Evolutionary conservation across 1,140 invertebrate genomes (phyloP).

Genomic region (Stenopsyche tienmushanensis): DNA sequence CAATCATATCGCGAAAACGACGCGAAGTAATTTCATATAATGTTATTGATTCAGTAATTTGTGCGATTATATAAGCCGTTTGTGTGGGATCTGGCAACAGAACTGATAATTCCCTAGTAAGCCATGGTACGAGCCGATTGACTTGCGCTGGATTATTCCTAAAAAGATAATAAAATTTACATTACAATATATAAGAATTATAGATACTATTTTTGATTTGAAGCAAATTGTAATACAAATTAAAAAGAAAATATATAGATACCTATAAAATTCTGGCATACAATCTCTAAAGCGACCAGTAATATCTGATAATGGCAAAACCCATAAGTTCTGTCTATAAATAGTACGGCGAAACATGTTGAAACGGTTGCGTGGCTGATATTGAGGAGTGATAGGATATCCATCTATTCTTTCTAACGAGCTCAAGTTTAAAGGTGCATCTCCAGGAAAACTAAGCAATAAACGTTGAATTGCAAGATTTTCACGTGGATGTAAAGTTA

Average conservation of each 20-base stretch:
- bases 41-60: conserved; percentile 70
- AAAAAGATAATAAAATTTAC: conserved; percentile 46
- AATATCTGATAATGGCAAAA: conserved; percentile 63
- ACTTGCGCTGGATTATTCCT: conserved; percentile 76
- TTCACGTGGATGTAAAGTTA: conserved; percentile 58
- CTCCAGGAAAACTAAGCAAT: conserved; percentile 54
- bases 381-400: too few species aligned
- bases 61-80: conserved; percentile 64
- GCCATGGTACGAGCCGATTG: conserved; percentile 82
- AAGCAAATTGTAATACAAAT: neutral
- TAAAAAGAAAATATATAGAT: conserved; percentile 29
- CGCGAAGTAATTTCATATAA: conserved; percentile 70
- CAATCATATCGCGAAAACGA: conserved; percentile 66
- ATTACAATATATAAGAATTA: conserved; percentile 1
- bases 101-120: conserved; percentile 81
- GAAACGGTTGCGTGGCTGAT: neutral
- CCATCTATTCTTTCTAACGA: conserved; percentile 43
- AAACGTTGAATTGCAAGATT: conserved; percentile 58
- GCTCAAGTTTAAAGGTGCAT: conserved; percentile 36
- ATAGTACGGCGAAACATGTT: conserved; percentile 63
- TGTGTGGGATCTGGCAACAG: conserved; percentile 64
- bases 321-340: conserved; percentile 77
- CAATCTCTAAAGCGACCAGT: conserved; percentile 69
- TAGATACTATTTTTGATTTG: neutral
- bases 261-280: conserved; percentile 74